These are phyloP conservation scores for Gastrophryne carolinensis DNA, from an alignment of 2,797 vertebrate species.

Conservation along the genomic window DNA sequence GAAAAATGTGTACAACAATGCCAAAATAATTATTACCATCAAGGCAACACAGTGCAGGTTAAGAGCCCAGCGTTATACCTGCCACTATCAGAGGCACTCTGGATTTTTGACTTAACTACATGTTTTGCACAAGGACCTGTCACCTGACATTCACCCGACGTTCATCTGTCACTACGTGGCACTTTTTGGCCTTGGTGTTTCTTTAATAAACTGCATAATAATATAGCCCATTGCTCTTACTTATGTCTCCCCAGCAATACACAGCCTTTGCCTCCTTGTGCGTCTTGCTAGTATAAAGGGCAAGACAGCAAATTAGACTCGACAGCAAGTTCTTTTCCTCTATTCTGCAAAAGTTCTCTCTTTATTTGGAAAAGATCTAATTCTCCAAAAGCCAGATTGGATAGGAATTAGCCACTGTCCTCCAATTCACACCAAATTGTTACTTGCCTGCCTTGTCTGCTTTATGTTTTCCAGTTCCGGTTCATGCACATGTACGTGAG, in stretches of 20 bases:
- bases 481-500: neutral
- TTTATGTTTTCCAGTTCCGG: conserved; percentile 14
- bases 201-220: no score
- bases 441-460: neutral
- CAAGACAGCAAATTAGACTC: conserved; percentile 35
- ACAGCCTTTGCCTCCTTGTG: conserved; percentile 18
- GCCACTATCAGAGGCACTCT: no score
- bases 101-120: no score
- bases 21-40: no score
- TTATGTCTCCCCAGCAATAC: conserved; percentile 32
- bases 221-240: conserved; percentile 19
- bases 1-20: no score
- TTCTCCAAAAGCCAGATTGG: conserved; percentile 16
- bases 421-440: conserved; percentile 22
- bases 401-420: conserved; percentile 24
- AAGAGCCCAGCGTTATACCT: no score
- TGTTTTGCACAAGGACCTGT: no score
- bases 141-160: no score
- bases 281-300: conserved; percentile 34
- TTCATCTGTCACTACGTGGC: no score
- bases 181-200: no score
- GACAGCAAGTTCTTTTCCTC: conserved; percentile 12
- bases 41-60: no score
- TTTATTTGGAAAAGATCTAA: conserved; percentile 16
- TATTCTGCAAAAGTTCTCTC: conserved; percentile 24